Evolutionary conservation across 1,140 invertebrate genomes (phyloP).

Genomic region (Cyphomyrmex costatus): DNA sequence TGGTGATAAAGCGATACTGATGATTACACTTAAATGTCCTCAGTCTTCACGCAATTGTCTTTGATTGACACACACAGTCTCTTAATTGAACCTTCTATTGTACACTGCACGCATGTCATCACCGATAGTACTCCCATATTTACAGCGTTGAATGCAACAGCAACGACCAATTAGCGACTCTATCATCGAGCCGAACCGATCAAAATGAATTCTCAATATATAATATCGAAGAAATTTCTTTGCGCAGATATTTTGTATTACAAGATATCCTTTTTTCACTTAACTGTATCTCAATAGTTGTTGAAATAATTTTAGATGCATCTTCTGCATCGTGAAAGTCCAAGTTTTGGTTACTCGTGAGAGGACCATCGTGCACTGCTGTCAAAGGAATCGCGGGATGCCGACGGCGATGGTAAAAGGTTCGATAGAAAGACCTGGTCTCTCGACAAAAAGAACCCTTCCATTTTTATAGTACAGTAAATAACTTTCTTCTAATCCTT

Average conservation of each 20-base stretch:
- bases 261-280: background rate
- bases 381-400: constrained; percentile 1
- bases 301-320: background rate
- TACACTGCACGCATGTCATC: constrained; percentile 10
- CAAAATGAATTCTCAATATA: background rate
- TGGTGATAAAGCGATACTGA: constrained; percentile 48
- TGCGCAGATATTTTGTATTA: background rate
- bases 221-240: background rate
- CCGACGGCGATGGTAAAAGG: constrained; percentile 9
- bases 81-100: constrained; percentile 46
- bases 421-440: constrained; percentile 61
- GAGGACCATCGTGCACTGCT: background rate
- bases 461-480: constrained; percentile 82
- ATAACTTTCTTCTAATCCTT: constrained; percentile 85
- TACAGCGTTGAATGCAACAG: background rate
- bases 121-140: background rate
- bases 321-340: background rate
- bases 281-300: background rate
- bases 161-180: background rate
- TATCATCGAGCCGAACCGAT: background rate
- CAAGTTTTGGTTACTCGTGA: background rate
- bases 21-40: constrained; percentile 57
- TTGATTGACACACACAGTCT: constrained; percentile 68
- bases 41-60: constrained; percentile 60
- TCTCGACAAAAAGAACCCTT: constrained; percentile 75